These are phyloP conservation scores for Ctena decussata DNA, from an alignment of 2,888 invertebrate species.

Conservation along the genomic window DNA sequence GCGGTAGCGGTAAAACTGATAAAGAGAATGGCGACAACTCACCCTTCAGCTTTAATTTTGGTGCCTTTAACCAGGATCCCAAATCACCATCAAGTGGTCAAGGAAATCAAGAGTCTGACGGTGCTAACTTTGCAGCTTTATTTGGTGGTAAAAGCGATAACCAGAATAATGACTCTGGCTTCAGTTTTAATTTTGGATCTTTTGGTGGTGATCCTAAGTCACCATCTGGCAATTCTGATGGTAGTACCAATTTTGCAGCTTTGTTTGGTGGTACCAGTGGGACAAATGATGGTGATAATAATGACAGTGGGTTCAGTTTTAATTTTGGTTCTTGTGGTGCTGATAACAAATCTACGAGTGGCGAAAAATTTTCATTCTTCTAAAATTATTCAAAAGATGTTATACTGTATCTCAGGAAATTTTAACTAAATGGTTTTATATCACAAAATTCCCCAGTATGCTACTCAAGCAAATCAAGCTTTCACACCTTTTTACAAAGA, in stretches of 20 bases:
- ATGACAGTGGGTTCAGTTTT: neutral
- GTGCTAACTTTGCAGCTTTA: neutral
- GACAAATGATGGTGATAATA: constrained; percentile 11
- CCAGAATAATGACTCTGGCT: neutral
- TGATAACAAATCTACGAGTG: neutral
- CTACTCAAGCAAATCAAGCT: no score
- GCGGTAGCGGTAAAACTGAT: neutral
- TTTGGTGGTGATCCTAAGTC: neutral
- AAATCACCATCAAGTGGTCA: neutral
- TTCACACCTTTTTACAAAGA: no score
- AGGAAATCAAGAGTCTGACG: neutral
- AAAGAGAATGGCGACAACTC: neutral
- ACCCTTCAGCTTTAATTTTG: constrained; percentile 10
- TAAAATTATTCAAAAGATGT: no score
- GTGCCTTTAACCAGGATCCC: neutral
- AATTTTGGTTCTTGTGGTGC: neutral
- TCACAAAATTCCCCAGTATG: no score
- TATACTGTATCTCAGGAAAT: no score
- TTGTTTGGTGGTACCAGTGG: neutral
- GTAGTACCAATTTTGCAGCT: neutral
- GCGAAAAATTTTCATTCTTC: constrained; percentile 4
- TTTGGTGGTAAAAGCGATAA: neutral
- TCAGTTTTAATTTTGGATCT: constrained; percentile 6
- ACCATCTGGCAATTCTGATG: neutral
- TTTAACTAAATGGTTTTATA: no score